A percentile compares a stretch with the other conserved stretches of the same genome.
phyloP scores from a whole-genome alignment of 2,888 invertebrate genomes.

The Agrochola circellaris region DNA sequence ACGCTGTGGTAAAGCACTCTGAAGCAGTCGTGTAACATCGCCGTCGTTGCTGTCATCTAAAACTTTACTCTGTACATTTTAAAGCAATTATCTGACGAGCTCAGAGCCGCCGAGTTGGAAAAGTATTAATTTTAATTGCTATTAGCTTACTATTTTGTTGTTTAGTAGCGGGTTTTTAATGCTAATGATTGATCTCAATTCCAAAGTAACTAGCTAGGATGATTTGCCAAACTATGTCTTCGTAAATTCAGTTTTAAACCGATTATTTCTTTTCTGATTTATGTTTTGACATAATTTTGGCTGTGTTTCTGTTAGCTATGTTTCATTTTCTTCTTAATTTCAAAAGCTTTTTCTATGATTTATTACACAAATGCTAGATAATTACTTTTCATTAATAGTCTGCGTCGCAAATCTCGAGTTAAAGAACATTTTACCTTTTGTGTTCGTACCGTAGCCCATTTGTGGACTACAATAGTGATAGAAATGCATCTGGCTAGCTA shows the following conservation, averaged over 20 bases:
- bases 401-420: neutral
- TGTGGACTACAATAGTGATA: conserved; percentile 9
- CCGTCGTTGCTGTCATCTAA: conserved; percentile 44
- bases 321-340: conserved; percentile 18
- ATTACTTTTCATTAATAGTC: neutral
- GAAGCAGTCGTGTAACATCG: conserved; percentile 43
- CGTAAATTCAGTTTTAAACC: conserved; percentile 10
- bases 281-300: conserved; percentile 42
- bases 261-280: conserved; percentile 21
- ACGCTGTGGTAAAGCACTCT: conserved; percentile 49
- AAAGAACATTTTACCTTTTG: neutral
- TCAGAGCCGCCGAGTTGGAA: conserved; percentile 35
- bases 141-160: conserved; percentile 26
- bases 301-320: conserved; percentile 3
- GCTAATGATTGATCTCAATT: conserved; percentile 12
- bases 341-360: conserved; percentile 9
- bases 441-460: neutral
- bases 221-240: conserved; percentile 7
- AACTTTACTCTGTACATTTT: conserved; percentile 54
- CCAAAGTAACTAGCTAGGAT: neutral
- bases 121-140: conserved; percentile 48
- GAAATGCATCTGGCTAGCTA: conserved; percentile 5
- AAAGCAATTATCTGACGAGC: conserved; percentile 58
- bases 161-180: conserved; percentile 19
- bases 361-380: neutral